Percentiles rank a stretch among this genome's conserved stretches.
Conservation (phyloP, 1,140 invertebrate species). For the Gonatopus flavifemur region DNA sequence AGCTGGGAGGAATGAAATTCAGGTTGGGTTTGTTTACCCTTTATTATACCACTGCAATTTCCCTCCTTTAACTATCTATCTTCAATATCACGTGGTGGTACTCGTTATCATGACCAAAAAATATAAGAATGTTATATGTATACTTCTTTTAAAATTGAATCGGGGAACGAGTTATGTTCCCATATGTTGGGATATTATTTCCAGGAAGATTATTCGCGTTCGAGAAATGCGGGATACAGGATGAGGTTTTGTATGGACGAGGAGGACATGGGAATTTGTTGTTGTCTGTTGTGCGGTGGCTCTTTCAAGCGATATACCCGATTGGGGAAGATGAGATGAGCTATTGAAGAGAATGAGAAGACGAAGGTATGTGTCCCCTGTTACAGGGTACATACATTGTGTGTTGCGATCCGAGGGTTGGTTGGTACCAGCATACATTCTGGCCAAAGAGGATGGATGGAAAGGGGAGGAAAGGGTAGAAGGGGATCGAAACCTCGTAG, state of each 20-base stretch:
- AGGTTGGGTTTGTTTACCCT: slow-evolving; percentile 33
- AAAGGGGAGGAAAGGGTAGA: slow-evolving; percentile 7
- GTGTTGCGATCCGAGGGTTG: slow-evolving; percentile 3
- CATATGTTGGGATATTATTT: too few relatives aligned
- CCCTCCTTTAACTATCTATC: slow-evolving; percentile 7
- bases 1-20: background rate
- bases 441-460: too few relatives aligned
- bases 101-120: too few relatives aligned
- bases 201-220: too few relatives aligned
- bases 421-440: slow-evolving; percentile 17
- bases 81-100: too few relatives aligned
- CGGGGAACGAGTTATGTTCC: too few relatives aligned
- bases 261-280: slow-evolving; percentile 27
- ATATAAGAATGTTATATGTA: too few relatives aligned
- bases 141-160: too few relatives aligned
- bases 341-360: slow-evolving; percentile 21
- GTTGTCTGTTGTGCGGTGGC: slow-evolving; percentile 22
- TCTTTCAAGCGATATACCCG: slow-evolving; percentile 9
- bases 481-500: slow-evolving; percentile 23
- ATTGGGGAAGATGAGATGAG: slow-evolving; percentile 12
- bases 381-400: too few relatives aligned
- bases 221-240: slow-evolving; percentile 4
- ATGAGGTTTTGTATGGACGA: background rate
- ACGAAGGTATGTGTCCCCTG: too few relatives aligned
- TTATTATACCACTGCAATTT: slow-evolving; percentile 36